These are phyloP conservation scores for Potamarius usumacintae DNA, from an alignment of 2,113 vertebrate species.

Conservation along the genomic window DNA sequence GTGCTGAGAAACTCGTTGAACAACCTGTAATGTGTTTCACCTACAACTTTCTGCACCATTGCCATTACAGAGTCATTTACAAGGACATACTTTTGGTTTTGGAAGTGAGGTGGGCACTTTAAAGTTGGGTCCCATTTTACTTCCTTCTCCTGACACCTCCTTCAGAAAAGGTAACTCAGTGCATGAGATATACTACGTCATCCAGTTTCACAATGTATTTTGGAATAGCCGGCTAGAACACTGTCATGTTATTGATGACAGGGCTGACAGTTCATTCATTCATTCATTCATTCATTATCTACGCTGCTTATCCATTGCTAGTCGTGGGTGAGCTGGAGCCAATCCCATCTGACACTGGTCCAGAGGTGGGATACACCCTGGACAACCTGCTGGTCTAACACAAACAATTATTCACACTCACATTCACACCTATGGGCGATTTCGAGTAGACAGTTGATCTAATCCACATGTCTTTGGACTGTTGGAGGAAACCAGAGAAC, in stretches of 20 bases:
- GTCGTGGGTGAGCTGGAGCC: too few relatives aligned
- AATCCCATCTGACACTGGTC: too few relatives aligned
- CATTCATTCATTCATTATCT: too few relatives aligned
- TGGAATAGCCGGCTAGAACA: not conserved
- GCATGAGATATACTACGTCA: not conserved
- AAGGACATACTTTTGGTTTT: conserved; percentile 10
- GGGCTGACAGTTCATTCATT: not conserved
- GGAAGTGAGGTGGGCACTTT: not conserved
- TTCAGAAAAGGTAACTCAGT: not conserved
- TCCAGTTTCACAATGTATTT: not conserved
- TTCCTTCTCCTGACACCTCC: not conserved
- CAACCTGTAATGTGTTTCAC: conserved; percentile 12
- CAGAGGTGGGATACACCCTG: too few relatives aligned
- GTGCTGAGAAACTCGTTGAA: not conserved
- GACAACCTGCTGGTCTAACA: too few relatives aligned
- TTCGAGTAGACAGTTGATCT: too few relatives aligned
- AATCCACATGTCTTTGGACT: too few relatives aligned
- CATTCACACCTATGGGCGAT: too few relatives aligned
- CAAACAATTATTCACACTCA: too few relatives aligned
- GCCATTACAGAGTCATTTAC: conserved; percentile 2
- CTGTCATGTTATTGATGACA: not conserved
- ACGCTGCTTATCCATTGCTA: too few relatives aligned
- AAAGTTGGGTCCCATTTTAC: not conserved
- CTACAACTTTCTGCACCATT: conserved; percentile 3
- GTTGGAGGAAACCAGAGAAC: too few relatives aligned